Evolutionary conservation across 2,797 vertebrate species (phyloP), one percentile per base, ranked within the genome.

Genomic region (Myripristis murdjan): DNA sequence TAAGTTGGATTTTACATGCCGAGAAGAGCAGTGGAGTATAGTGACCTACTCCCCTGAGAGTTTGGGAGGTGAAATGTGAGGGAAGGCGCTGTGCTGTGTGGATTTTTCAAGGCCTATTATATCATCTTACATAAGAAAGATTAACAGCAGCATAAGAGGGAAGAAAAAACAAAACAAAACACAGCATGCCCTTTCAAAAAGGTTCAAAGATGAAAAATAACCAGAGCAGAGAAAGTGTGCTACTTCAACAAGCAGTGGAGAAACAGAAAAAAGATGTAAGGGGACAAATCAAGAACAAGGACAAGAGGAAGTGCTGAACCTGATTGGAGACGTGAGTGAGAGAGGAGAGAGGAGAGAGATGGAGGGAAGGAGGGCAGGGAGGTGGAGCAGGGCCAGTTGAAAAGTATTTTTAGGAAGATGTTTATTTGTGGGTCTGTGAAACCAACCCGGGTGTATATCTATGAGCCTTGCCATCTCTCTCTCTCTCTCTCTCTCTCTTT

Each of bases 401-500:
- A 59, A 81, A 75, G 87, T 95, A 95, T 94, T 94, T 95, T 92
- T 95, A 94, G 93, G 78, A 78, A 81, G 89, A 92, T 85, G 91
- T 94, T 93, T 95, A 94, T 95, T 95, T 94, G 90, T 84, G 88
- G 93, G 88, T 81, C 85, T 77, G 87, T 92, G 91, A 94, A 94
- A 93, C 93, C 87, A 92, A 93, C 81, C 89, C 89, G 84, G 91
- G 81, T 90, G 79, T 90, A 88, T 83, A 87, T 90, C 90, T 89
- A 91, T 85, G 85, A 83, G 81, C 80, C 79, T 57, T 75, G 81
- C 86, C 88, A 82, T 84, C 79, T 73, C 81, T 20, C 75, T 54
- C 72, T 65, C 77, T 75, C 72, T 65, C 77, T 75, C 75, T 73
- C 66, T 68, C 48, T 44, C 68, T 69, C 68, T 62, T 76, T 79